A percentile compares a stretch with the other conserved stretches of the same genome.
These are phyloP conservation scores for Muntiacus reevesi DNA, from an alignment of 2,113 vertebrate species.

Conservation along the genomic window DNA sequence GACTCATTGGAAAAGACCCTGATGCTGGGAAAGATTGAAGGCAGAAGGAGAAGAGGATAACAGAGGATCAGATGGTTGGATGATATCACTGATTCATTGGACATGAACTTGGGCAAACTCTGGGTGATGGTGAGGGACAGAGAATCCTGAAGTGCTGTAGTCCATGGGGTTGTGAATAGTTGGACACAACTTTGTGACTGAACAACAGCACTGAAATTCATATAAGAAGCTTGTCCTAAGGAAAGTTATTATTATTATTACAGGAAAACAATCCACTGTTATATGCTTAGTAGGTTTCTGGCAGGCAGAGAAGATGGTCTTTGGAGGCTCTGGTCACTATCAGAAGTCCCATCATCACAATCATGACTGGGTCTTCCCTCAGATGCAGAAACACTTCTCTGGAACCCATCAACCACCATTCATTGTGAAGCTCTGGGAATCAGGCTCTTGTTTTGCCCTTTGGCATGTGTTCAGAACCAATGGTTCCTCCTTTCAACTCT, in stretches of 20 bases:
- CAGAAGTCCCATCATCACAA: neutral
- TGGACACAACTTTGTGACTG: neutral
- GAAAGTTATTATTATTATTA: neutral
- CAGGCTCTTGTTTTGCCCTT: neutral
- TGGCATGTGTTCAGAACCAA: neutral
- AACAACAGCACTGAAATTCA: neutral
- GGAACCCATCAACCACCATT: neutral
- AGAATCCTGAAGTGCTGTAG: neutral
- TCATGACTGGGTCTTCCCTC: neutral
- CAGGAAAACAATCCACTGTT: neutral
- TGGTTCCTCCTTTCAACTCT: neutral
- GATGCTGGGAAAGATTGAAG: neutral
- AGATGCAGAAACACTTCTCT: neutral
- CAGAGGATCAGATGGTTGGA: neutral
- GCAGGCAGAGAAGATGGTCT: neutral
- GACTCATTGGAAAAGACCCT: neutral
- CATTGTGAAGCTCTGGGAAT: neutral
- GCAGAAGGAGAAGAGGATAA: neutral
- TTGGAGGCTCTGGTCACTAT: neutral
- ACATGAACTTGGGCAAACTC: neutral
- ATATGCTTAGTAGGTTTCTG: neutral
- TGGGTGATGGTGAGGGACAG: neutral
- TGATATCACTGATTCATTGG: neutral
- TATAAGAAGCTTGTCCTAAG: neutral
- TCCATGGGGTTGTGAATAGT: neutral